Conservation (phyloP, 2,113 vertebrate genomes). For the Oncorhynchus keta region DNA sequence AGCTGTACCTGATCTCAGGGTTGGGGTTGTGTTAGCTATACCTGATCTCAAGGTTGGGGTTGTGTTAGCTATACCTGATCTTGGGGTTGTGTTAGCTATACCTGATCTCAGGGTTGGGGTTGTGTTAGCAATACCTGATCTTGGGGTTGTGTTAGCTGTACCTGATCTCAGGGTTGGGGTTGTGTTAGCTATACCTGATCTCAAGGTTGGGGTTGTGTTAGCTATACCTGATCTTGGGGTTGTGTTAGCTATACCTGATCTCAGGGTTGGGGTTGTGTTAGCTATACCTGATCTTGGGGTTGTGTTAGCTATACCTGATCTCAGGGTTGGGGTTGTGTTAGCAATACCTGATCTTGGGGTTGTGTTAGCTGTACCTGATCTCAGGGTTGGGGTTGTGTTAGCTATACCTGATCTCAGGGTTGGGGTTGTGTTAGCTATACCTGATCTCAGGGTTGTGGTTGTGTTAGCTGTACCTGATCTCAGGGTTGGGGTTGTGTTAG, state of each 20-base stretch:
- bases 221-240: not conserved
- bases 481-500: not conserved
- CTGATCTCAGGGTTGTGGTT: not conserved
- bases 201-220: slow-evolving; percentile 41
- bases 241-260: not conserved
- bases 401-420: not conserved
- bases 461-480: slow-evolving; percentile 29
- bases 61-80: slow-evolving; percentile 54
- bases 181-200: slow-evolving; percentile 42
- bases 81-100: slow-evolving; percentile 28
- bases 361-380: slow-evolving; percentile 54
- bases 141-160: too few species aligned
- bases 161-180: too few species aligned
- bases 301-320: slow-evolving; percentile 54
- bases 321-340: slow-evolving; percentile 42
- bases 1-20: not conserved
- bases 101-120: not conserved
- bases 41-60: not conserved
- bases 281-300: not conserved
- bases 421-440: not conserved
- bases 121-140: not conserved
- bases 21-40: not conserved
- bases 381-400: slow-evolving; percentile 31
- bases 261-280: not conserved
- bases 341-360: not conserved